A percentile compares a stretch with the other conserved stretches of the same genome.
Conservation (phyloP, 1,140 invertebrate species). For the Stegodyphus mimosarum region DNA sequence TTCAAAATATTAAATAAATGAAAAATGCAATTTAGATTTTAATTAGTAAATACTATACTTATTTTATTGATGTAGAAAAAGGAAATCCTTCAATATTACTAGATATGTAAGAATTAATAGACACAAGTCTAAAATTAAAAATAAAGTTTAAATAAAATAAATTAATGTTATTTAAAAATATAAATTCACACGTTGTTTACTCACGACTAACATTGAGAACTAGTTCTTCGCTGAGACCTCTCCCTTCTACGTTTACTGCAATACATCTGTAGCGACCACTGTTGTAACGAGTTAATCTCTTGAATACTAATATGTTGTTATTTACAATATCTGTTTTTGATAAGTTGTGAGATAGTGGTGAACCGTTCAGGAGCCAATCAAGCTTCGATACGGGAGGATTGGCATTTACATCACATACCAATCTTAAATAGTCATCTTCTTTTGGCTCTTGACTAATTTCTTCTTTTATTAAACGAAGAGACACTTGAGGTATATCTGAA, state of each 20-base stretch:
- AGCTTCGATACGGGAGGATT: neutral
- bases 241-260: conserved; percentile 51
- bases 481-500: neutral
- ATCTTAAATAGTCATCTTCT: neutral
- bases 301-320: conserved; percentile 11
- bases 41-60: too few relatives aligned
- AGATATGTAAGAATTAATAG: too few relatives aligned
- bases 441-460: neutral
- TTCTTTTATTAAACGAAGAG: neutral
- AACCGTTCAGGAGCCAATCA: neutral
- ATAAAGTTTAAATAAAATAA: too few relatives aligned
- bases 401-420: neutral
- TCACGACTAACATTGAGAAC: conserved; percentile 50
- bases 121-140: too few relatives aligned
- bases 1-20: too few relatives aligned
- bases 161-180: too few relatives aligned
- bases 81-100: too few relatives aligned
- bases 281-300: neutral
- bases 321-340: neutral
- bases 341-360: neutral
- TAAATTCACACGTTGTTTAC: neutral
- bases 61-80: too few relatives aligned
- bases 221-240: conserved; percentile 16
- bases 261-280: conserved; percentile 45
- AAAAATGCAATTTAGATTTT: too few relatives aligned